Evolutionary conservation across 1,140 invertebrate genomes (phyloP), one percentile per base, ranked within the genome.

Genomic region (Drosophila nasuta): DNA sequence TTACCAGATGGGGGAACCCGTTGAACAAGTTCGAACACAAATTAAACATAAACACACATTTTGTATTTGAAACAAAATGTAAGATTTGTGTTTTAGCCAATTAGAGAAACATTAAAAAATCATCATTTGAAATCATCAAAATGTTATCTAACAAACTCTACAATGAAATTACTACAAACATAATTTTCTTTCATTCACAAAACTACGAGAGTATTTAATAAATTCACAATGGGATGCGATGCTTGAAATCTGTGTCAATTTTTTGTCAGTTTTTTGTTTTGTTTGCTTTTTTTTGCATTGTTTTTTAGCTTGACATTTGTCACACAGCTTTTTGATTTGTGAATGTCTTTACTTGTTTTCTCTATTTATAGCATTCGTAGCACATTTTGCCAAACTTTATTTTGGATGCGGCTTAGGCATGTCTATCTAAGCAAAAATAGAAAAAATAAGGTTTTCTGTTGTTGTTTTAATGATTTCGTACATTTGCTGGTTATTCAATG

Each of bases 381-480:
- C 28, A 57, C 2, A 38, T 57, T 70, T 58, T 75, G 8, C 58
- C 51, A 33, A 64, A 2, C 25, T 63, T 70, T 62, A 59, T 74
- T 74, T 75, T 57, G 51, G 57, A 30, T 63, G 10, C 67, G 45
- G 73, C 59, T 70, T 58, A 58, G 33, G 10, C 45, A 57, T 58
- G 58, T 63, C 51, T 46, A 33, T 3, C 28, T 54, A 35, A 13
- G 6, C 20, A 11, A 52, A 13, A 13, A 33, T 57, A 75, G 3
- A 33, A 11, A 13, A 33, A 63, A 75, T 71, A 13, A 70, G 58
- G 10, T 56, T 51, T 54, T 28, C 38, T 35, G 41, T 76, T 86
- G 82, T 86, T 86, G 87, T 86, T 67, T 73, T 82, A 82, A 82
- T 87, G 82, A 86, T 86, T 63, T 82, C 75, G 79, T 79, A 67